Base-by-base conservation (phyloP, 2,113 vertebrate species). In the Macquaria australasica region DNA sequence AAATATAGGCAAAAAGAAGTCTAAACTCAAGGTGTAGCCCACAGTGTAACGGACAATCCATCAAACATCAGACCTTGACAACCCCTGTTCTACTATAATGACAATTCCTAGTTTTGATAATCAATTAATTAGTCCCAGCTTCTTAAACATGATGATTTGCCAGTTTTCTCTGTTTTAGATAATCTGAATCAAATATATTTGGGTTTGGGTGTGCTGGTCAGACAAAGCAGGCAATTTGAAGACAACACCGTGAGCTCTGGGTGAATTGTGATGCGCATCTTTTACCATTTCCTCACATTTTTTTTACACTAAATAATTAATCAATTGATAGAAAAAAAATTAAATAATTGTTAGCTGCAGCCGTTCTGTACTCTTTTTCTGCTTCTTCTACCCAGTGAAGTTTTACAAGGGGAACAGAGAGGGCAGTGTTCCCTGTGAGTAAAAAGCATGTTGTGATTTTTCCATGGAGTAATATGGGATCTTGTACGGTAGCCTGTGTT, bases 401-500 rank as follows among this genome's bases (percentile, higher is more conserved):
- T 79, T 71, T 76, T 64, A 60, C 68, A 8, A n/a, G 50, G 14
- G 59, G 69, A 58, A 67, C 20, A 87, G 39, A 72, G 81, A 66
- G 64, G 21, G 3, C 81, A 53, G 71, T 78, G 78, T 91, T 89
- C 73, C 51, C 55, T 12, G 62, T 20, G 39, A 80, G 71, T 76
- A 39, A 62, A 67, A 74, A 64, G 50, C 70, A 68, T 55, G 86
- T 81, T 81, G 76, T 73, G 75, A 67, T 73, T 86, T 92, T 91
- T 91, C 83, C 89, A 79, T 90, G 70, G 3, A 75, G 79, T 88
- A 72, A 85, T 90, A 41, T 37, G 68, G 68, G 77, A 39, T 71
- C 53, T 45, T 50, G 66, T 88, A 88, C 88, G 70, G 91, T 86
- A 89, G 92, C 80, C 77, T 83, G 89, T 82, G 88, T 92, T 90